These are phyloP conservation scores for Mizuhopecten yessoensis DNA, from an alignment of 1,140 invertebrate genomes.

Conservation along the genomic window DNA sequence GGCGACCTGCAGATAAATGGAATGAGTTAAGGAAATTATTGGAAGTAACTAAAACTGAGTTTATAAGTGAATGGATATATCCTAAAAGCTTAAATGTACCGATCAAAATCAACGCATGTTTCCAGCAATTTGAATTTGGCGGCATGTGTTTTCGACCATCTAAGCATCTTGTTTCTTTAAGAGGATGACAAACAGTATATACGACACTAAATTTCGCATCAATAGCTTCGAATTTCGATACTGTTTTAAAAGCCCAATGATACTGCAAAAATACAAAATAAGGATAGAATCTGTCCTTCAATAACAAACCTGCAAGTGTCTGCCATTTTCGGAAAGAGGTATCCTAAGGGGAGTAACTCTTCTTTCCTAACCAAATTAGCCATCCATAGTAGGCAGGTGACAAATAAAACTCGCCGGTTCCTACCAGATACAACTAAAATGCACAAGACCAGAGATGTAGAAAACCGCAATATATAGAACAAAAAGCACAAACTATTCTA, in stretches of 20 bases:
- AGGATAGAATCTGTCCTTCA: not conserved
- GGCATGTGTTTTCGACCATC: not conserved
- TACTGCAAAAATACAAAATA: not conserved
- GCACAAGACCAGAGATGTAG: too few relatives aligned
- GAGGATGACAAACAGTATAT: not conserved
- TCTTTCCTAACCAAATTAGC: not conserved
- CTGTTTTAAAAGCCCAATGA: not conserved
- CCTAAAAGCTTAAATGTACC: too few relatives aligned
- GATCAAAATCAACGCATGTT: too few relatives aligned
- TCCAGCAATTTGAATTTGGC: slow-evolving; percentile 30
- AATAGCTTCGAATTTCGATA: not conserved
- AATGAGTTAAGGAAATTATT: too few relatives aligned
- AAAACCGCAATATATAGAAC: too few relatives aligned
- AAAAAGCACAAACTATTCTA: too few relatives aligned
- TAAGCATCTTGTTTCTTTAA: not conserved
- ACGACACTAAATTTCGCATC: not conserved
- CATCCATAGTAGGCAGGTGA: too few relatives aligned
- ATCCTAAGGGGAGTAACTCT: not conserved
- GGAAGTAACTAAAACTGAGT: too few relatives aligned
- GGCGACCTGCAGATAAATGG: too few relatives aligned
- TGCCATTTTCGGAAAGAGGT: not conserved
- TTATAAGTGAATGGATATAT: too few relatives aligned
- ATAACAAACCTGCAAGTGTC: not conserved
- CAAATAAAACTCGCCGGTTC: too few relatives aligned
- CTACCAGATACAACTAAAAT: too few relatives aligned